Evolutionary conservation across 2,797 vertebrate genomes (phyloP).

Genomic region (Sebastes umbrosus): DNA sequence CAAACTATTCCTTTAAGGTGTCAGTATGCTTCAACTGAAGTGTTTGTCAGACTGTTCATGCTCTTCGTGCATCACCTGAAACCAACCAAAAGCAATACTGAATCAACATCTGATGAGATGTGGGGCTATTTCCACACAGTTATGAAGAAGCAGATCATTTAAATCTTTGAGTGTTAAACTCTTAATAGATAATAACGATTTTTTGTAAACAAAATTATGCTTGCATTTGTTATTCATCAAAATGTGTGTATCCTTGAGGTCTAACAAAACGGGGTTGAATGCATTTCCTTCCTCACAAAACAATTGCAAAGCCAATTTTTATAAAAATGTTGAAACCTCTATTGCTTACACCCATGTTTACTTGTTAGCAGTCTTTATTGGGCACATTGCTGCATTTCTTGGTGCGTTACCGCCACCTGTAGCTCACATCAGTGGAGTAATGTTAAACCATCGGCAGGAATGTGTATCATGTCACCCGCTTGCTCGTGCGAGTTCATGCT

Average conservation of each 20-base stretch:
- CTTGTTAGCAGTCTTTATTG: not conserved
- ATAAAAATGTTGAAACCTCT: not conserved
- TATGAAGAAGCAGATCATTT: not conserved
- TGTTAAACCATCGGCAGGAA: not conserved
- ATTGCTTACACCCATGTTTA: not conserved
- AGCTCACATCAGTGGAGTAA: not conserved
- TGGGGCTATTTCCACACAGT: not conserved
- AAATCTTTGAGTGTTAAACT: not conserved
- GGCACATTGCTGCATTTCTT: not conserved
- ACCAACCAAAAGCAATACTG: not conserved
- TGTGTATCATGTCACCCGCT: not conserved
- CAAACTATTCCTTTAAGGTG: not conserved
- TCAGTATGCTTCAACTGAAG: not conserved
- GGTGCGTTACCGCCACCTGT: not conserved
- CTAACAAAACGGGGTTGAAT: not conserved
- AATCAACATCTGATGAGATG: not conserved
- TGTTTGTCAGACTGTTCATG: not conserved
- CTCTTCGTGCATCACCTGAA: not conserved
- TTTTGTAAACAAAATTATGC: not conserved
- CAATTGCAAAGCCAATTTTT: not conserved
- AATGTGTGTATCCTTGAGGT: not conserved
- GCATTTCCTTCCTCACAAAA: not conserved
- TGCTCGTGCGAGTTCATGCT: not conserved
- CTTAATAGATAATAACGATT: not conserved
- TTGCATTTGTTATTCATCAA: not conserved